These are phyloP conservation scores for Sycophila sp. DNA, from an alignment of 1,140 invertebrate genomes.

Conservation along the genomic window DNA sequence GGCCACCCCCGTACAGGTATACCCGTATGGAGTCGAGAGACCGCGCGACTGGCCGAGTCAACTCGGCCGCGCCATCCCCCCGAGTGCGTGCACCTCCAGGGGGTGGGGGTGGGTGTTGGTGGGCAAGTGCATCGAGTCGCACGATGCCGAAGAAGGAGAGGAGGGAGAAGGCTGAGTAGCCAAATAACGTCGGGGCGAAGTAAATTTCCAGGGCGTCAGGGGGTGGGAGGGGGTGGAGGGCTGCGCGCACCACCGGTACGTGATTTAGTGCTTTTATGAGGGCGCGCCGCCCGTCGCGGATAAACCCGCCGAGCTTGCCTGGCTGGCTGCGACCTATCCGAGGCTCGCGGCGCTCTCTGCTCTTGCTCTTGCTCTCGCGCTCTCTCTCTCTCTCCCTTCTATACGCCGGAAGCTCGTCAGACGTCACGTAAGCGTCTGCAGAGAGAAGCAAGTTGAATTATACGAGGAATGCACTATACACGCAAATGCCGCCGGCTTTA, in stretches of 20 bases:
- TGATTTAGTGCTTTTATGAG: slow-evolving; percentile 37
- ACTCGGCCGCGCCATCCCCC: not conserved
- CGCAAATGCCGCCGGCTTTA: slow-evolving; percentile 45
- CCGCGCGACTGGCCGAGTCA: not conserved
- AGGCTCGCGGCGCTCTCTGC: not conserved
- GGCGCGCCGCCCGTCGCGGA: not conserved
- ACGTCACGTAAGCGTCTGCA: slow-evolving; percentile 27
- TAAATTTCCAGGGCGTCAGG: slow-evolving; percentile 25
- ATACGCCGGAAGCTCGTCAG: slow-evolving; percentile 28
- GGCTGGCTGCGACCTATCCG: not conserved
- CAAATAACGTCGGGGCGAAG: slow-evolving; percentile 16
- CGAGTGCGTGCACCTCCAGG: no score
- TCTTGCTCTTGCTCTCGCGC: not conserved
- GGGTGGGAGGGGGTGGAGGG: not conserved
- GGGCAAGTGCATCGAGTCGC: no score
- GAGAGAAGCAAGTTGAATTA: slow-evolving; percentile 43
- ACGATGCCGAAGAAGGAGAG: no score
- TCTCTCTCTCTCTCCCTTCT: not conserved
- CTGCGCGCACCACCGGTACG: not conserved
- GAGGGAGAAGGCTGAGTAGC: not conserved
- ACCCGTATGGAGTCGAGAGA: not conserved
- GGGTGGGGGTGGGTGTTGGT: no score
- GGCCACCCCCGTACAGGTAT: not conserved
- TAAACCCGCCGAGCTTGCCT: slow-evolving; percentile 9
- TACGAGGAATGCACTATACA: slow-evolving; percentile 52